Conservation (phyloP, 2,888 invertebrate species). For the Erebia epiphron region DNA sequence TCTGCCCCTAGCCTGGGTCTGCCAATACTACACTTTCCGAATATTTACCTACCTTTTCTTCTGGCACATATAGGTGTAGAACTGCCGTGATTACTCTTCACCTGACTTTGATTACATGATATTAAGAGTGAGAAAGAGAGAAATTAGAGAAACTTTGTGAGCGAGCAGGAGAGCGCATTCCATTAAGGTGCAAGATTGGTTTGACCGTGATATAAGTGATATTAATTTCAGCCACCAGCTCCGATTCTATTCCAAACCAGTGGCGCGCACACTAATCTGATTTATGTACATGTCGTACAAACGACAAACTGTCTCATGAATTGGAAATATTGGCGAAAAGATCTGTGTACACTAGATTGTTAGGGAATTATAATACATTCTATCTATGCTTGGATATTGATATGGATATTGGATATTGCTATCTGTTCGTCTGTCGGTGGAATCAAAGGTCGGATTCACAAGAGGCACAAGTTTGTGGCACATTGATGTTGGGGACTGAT, state of each 20-base stretch:
- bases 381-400: too few species aligned
- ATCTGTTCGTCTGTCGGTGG: conserved; percentile 18
- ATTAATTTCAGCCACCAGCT: background rate
- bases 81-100: too few species aligned
- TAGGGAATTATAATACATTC: conserved; percentile 15
- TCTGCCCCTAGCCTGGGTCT: too few species aligned
- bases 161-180: too few species aligned
- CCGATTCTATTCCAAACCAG: conserved; percentile 12
- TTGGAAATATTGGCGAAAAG: conserved; percentile 26
- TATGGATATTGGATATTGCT: background rate
- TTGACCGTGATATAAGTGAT: too few species aligned
- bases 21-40: too few species aligned
- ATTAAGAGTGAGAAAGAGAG: too few species aligned
- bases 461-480: background rate
- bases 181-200: too few species aligned
- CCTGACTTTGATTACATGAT: too few species aligned
- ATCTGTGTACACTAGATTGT: conserved; percentile 23
- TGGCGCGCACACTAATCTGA: conserved; percentile 25
- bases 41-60: too few species aligned
- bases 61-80: too few species aligned
- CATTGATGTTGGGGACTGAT: background rate
- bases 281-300: conserved; percentile 28
- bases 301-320: conserved; percentile 29
- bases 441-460: conserved; percentile 4
- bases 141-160: too few species aligned